Percentiles rank a stretch among this genome's conserved stretches.
phyloP scores from a whole-genome alignment of 2,113 vertebrate genomes.

The Glareola pratincola region DNA sequence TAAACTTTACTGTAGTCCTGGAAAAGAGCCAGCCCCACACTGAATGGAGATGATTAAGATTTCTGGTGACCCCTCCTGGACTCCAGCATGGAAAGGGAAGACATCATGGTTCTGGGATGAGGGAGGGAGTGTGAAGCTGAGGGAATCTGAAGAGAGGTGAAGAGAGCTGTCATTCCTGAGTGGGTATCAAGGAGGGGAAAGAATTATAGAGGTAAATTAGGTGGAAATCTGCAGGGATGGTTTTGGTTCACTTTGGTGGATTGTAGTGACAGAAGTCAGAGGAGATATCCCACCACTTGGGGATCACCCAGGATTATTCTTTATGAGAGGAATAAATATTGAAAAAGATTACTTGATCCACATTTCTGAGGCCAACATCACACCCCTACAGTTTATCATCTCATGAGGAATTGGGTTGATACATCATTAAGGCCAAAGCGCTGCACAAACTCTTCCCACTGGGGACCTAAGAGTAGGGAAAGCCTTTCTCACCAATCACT shows the following conservation, averaged over 20 bases:
- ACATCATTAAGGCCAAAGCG: not conserved
- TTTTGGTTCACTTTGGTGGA: not conserved
- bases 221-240: not conserved
- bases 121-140: not conserved
- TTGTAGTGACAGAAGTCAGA: not conserved
- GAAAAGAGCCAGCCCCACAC: not conserved
- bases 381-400: not conserved
- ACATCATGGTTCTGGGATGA: not conserved
- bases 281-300: not conserved
- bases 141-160: not conserved
- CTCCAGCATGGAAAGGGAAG: not conserved
- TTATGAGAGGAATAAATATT: not conserved
- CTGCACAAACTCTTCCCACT: not conserved
- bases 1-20: not conserved
- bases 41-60: not conserved
- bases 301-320: not conserved
- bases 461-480: not conserved
- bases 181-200: not conserved
- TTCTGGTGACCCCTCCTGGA: not conserved
- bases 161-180: not conserved
- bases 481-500: slow-evolving; percentile 42
- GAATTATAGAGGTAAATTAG: not conserved
- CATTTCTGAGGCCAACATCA: not conserved
- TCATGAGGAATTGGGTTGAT: not conserved
- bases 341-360: not conserved